phyloP scores from a whole-genome alignment of 1,140 invertebrate genomes.

The Thaumetopoea pityocampa region DNA sequence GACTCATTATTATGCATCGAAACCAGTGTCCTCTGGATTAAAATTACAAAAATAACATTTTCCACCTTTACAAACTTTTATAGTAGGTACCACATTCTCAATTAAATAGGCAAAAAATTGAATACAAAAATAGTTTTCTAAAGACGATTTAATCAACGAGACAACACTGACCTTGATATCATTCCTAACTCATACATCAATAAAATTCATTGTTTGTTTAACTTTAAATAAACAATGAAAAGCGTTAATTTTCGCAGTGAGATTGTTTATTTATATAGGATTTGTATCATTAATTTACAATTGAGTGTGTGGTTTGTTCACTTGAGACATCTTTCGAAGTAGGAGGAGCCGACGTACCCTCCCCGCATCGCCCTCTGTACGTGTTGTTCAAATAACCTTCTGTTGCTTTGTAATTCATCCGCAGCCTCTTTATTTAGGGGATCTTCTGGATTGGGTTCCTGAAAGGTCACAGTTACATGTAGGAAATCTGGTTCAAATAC shows the following conservation, averaged over 20 bases:
- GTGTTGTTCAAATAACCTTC: constrained; percentile 96
- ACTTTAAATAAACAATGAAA: constrained; percentile 13
- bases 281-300: constrained; percentile 57
- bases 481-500: neutral
- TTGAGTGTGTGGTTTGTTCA: constrained; percentile 77
- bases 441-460: constrained; percentile 99
- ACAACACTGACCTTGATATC: constrained; percentile 9
- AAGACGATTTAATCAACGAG: constrained; percentile 3
- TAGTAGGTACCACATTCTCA: too few relatives aligned
- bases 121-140: constrained; percentile 4
- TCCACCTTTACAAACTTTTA: too few relatives aligned
- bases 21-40: too few relatives aligned
- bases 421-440: constrained; percentile 99
- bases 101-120: too few relatives aligned
- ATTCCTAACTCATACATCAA: too few relatives aligned
- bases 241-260: constrained; percentile 48
- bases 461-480: constrained; percentile 19
- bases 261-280: constrained; percentile 68
- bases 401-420: constrained; percentile 95
- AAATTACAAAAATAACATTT: too few relatives aligned
- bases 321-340: constrained; percentile 97
- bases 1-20: too few relatives aligned
- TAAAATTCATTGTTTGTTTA: constrained; percentile 3
- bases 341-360: constrained; percentile 93
- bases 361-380: constrained; percentile 97